Percentiles rank a stretch among this genome's conserved stretches.
Evolutionary conservation across 1,140 invertebrate genomes (phyloP).

Genomic region (Dendroctonus valens): DNA sequence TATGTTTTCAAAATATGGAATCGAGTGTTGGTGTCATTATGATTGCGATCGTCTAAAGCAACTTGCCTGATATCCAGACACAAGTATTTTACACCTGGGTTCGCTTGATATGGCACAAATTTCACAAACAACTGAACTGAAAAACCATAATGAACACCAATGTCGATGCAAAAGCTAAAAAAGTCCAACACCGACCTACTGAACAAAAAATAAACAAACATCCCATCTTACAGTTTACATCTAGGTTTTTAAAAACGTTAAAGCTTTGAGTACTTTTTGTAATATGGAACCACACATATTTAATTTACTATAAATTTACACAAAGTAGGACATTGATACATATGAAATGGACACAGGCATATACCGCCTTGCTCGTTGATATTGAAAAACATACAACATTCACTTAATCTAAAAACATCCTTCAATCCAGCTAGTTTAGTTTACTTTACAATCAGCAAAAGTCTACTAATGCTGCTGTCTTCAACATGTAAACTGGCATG

Average conservation of each 20-base stretch:
- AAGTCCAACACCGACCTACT: conserved; percentile 24
- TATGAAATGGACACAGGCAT: conserved; percentile 28
- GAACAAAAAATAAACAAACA: conserved; percentile 16
- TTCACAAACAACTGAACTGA: background rate
- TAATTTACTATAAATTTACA: conserved; percentile 21
- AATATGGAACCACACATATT: conserved; percentile 33
- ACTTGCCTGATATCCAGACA: no score
- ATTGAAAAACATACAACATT: conserved; percentile 47
- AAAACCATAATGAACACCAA: conserved; percentile 3
- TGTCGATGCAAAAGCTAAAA: conserved; percentile 17
- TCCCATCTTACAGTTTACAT: conserved; percentile 25
- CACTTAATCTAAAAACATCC: conserved; percentile 33
- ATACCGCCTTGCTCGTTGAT: conserved; percentile 42
- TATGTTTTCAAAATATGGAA: conserved; percentile 20
- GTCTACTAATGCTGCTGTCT: no score
- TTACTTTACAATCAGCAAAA: no score
- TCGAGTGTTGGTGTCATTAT: conserved; percentile 12
- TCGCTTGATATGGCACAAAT: no score
- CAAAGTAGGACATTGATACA: conserved; percentile 25
- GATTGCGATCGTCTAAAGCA: background rate
- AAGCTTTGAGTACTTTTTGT: conserved; percentile 32
- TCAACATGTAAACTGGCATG: no score
- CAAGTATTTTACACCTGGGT: no score
- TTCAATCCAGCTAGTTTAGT: background rate
- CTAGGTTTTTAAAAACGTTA: conserved; percentile 33